Evolutionary conservation across 2,797 vertebrate genomes (phyloP), one percentile per base, ranked within the genome.

Genomic region (Cossypha dichroa): DNA sequence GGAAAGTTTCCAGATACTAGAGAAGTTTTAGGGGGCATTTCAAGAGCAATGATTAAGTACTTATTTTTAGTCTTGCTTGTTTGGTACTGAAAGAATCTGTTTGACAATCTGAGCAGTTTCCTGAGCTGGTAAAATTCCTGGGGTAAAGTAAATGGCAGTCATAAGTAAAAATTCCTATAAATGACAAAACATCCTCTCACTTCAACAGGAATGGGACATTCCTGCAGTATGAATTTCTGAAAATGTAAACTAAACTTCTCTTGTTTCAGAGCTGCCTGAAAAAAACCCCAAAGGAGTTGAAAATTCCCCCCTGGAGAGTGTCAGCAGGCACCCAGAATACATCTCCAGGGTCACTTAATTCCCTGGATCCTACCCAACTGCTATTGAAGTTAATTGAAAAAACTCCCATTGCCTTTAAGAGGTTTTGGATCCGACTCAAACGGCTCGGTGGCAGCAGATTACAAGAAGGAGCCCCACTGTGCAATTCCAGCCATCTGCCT

Each of bases 361-460:
- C 69, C 87, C 69, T 94, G 87, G 64, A 90, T 94, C 18, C 43
- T 74, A 38, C 58, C 49, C 82, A 97, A 51, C 10, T 60, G 76
- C 79, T 80, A 18, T 25, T 72, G 79, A 85, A 94, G 64, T 70
- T 95, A 95, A 94, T 91, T 95, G 89, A 91, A 96, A 93, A 92
- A 93, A 59, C 23, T 82, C 51, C 78, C 34, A 48, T 87, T 72
- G 85, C 82, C 85, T 88, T 64, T n/a, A 90, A 88, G 69, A 90
- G 79, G 82, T 51, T 91, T 95, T 97, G 91, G 66, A 94, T 94
- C 69, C 1, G 11, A 73, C 85, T 93, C 91, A 95, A 85, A 81
- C 0, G 1, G 31, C 69, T 94, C 62, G 41, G 90, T 51, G 72
- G 82, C 76, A 81, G 85, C 85, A 93, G 88, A 95, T 85, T 90